Percentiles rank a stretch among this genome's conserved stretches.
These are phyloP conservation scores for Choloepus didactylus DNA, from an alignment of 2,797 vertebrate genomes.

Conservation along the genomic window DNA sequence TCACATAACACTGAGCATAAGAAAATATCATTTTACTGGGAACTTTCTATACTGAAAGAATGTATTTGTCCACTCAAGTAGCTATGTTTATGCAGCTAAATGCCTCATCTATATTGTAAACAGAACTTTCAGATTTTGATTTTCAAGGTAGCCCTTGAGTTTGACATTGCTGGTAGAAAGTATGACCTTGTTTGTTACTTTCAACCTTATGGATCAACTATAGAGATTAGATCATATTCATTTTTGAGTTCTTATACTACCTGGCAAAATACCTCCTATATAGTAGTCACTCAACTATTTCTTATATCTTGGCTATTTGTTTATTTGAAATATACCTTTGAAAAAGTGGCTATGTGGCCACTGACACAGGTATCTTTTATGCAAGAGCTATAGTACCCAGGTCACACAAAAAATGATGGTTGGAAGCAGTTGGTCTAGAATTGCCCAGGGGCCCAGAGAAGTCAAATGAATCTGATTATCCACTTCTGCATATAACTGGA, in stretches of 20 bases:
- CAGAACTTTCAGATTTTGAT: neutral
- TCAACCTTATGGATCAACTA: neutral
- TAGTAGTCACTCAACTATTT: neutral
- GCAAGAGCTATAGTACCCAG: neutral
- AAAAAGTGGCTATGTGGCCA: neutral
- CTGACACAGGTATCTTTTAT: neutral
- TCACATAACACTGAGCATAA: neutral
- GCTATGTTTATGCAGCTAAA: neutral
- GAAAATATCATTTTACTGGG: neutral
- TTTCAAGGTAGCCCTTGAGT: neutral
- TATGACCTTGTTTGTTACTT: neutral
- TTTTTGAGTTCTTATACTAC: conserved; percentile 38
- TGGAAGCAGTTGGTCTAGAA: neutral
- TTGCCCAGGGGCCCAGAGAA: neutral
- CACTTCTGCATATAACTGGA: neutral
- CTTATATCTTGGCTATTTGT: neutral
- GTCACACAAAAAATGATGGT: neutral
- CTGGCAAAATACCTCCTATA: neutral
- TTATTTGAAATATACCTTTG: conserved; percentile 27
- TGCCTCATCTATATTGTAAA: neutral
- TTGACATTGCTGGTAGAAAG: neutral
- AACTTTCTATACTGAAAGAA: neutral
- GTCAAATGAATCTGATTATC: neutral
- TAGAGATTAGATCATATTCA: neutral
- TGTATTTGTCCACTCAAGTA: neutral